Evolutionary conservation across 2,888 invertebrate species (phyloP).

Genomic region (Xestoiulus laeticollis): DNA sequence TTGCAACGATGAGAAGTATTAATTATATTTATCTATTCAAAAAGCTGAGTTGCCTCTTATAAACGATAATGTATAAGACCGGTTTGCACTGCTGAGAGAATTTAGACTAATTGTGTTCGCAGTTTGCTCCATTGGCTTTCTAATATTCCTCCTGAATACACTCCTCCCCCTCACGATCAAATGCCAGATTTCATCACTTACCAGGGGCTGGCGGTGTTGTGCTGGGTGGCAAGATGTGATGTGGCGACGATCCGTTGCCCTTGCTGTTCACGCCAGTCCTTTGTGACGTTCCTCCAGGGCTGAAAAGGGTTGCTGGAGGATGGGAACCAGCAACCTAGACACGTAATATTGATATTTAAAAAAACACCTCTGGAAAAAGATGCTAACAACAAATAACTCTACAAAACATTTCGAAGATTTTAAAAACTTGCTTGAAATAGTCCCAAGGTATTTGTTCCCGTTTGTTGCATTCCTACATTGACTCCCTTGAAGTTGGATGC

Average conservation of each 20-base stretch:
- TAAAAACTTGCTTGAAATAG: conserved; percentile 32
- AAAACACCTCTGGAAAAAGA: background rate
- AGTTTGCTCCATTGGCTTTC: no score
- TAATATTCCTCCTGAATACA: no score
- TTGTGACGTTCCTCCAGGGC: background rate
- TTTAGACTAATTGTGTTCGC: no score
- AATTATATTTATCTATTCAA: no score
- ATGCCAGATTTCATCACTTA: no score
- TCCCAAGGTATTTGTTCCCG: conserved; percentile 31
- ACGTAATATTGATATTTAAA: background rate
- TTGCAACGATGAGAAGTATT: no score
- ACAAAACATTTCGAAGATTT: background rate
- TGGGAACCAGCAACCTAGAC: conserved; percentile 47
- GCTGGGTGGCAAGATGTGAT: background rate
- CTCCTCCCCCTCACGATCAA: no score
- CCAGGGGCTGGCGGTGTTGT: conserved; percentile 30
- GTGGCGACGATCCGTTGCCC: background rate
- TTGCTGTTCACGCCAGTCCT: background rate
- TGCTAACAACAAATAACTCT: background rate
- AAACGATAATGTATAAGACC: no score
- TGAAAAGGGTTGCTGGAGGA: background rate
- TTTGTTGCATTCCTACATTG: background rate
- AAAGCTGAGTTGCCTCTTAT: no score
- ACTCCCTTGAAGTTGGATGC: conserved; percentile 21
- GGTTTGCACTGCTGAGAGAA: no score